Percentiles rank a stretch among this genome's conserved stretches.
These are phyloP conservation scores for Arenicola marina DNA, from an alignment of 2,888 invertebrate species.

Conservation along the genomic window DNA sequence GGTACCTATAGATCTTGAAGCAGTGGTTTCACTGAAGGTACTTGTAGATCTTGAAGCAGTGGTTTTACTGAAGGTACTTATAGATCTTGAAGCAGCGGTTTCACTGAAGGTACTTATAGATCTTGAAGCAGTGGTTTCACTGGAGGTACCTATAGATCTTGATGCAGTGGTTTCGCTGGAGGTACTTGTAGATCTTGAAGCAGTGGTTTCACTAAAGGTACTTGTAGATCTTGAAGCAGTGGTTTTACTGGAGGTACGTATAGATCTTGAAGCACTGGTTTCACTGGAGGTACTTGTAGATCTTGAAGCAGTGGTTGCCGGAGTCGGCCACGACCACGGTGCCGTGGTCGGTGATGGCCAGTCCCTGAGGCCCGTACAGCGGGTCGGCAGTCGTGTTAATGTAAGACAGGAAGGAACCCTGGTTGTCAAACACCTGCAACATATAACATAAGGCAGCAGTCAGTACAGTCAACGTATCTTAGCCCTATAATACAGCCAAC, in stretches of 20 bases:
- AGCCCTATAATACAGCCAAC: no score
- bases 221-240: not conserved
- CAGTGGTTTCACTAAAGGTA: not conserved
- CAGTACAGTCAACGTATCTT: no score
- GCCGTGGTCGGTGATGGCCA: constrained; percentile 62
- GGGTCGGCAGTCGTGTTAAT: constrained; percentile 65
- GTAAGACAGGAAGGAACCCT: constrained; percentile 64
- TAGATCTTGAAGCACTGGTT: not conserved
- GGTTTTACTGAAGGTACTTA: constrained; percentile 58
- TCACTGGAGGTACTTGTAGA: constrained; percentile 63
- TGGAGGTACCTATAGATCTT: not conserved
- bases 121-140: constrained; percentile 62
- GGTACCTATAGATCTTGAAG: constrained; percentile 64
- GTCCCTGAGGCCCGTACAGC: constrained; percentile 66
- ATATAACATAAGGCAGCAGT: not conserved
- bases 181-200: no score
- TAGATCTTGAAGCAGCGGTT: constrained; percentile 66
- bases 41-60: not conserved
- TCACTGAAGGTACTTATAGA: constrained; percentile 63
- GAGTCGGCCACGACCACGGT: constrained; percentile 65
- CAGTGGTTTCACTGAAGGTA: constrained; percentile 67
- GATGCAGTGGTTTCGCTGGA: not conserved
- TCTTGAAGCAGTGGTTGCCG: constrained; percentile 66
- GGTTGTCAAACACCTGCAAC: constrained; percentile 64
- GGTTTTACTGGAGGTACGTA: not conserved